Percentiles rank a stretch among this genome's conserved stretches.
Evolutionary conservation across 2,888 invertebrate species (phyloP).

Genomic region (Bugula neritina): DNA sequence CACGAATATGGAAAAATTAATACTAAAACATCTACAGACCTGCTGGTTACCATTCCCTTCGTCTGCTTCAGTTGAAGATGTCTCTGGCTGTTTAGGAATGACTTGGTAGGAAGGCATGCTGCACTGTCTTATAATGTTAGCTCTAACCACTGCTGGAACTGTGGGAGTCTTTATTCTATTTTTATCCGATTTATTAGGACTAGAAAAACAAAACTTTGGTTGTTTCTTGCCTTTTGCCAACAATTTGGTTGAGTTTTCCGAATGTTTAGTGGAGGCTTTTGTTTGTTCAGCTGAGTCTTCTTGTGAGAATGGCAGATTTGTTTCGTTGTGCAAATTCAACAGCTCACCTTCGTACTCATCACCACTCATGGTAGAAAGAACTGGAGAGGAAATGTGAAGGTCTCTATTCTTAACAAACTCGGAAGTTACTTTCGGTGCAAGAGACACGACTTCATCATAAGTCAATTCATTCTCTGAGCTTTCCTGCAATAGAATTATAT

Average conservation of each 20-base stretch:
- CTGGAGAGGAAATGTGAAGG: background rate
- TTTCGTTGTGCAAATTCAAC: background rate
- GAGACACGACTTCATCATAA: background rate
- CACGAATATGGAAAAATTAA: too few species aligned
- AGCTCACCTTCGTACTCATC: background rate
- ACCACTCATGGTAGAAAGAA: background rate
- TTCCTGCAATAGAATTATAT: too few species aligned
- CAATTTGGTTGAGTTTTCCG: background rate
- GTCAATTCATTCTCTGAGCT: background rate
- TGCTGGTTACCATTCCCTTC: background rate
- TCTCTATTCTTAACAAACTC: background rate
- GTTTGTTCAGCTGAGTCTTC: background rate
- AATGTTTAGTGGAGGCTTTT: background rate
- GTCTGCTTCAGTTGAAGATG: background rate
- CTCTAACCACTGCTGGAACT: background rate
- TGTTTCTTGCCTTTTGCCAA: background rate
- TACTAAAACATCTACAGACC: background rate
- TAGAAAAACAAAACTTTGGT: background rate
- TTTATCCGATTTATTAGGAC: background rate
- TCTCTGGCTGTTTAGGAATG: background rate
- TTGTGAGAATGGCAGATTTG: background rate
- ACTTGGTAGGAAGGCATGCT: conserved; percentile 9
- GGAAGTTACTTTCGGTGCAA: background rate
- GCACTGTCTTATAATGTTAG: conserved; percentile 4
- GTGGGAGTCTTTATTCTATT: conserved; percentile 1